Conservation (phyloP, 1,140 invertebrate genomes). For the Drosophila saltans region DNA sequence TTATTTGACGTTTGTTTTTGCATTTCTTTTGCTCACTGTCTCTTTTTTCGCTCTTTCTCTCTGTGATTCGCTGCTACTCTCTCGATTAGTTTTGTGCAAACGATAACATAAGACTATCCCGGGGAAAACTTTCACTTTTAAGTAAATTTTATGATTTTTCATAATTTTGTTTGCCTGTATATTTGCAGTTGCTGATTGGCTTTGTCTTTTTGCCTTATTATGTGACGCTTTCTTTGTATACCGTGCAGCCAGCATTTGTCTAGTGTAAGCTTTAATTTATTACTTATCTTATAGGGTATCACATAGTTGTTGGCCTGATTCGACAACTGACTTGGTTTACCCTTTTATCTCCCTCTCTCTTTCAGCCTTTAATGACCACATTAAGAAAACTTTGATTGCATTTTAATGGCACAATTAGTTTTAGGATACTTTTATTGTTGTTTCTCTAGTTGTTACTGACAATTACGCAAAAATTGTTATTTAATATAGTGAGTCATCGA, state of each 20-base stretch:
- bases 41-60: conserved; percentile 14
- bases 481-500: conserved; percentile 29
- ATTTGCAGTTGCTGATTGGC: conserved; percentile 21
- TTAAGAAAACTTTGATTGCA: conserved; percentile 68
- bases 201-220: conserved; percentile 42
- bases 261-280: neutral
- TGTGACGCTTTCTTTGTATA: conserved; percentile 26
- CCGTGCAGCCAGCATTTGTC: neutral
- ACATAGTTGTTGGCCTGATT: neutral
- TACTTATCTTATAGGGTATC: conserved; percentile 3
- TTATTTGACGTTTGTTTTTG: conserved; percentile 24
- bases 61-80: conserved; percentile 20
- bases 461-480: conserved; percentile 52
- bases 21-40: conserved; percentile 1
- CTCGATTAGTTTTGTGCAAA: conserved; percentile 72
- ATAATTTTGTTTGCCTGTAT: conserved; percentile 60
- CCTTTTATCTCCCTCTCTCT: neutral
- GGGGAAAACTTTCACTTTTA: conserved; percentile 72
- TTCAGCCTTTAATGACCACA: conserved; percentile 59
- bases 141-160: conserved; percentile 76
- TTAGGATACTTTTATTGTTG: conserved; percentile 37
- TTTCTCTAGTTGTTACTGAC: conserved; percentile 18
- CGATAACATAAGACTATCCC: conserved; percentile 35
- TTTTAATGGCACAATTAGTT: conserved; percentile 60
- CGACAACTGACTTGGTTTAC: too few relatives aligned